Evolutionary conservation across 2,797 vertebrate genomes (phyloP), one percentile per base, ranked within the genome.

Genomic region (Microctenopoma steveboyesi): DNA sequence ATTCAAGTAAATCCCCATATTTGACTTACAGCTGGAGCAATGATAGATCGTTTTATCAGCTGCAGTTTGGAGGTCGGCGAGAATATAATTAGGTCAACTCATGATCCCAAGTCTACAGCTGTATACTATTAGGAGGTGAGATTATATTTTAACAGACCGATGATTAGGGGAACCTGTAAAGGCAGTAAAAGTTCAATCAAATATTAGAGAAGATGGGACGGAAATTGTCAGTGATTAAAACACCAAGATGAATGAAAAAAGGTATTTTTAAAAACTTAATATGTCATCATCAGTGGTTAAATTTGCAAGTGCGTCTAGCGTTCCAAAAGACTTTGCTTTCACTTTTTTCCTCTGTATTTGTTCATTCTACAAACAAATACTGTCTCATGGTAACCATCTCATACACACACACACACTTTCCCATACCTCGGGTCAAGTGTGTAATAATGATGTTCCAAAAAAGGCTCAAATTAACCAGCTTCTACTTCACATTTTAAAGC

Each of bases 11-110:
- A 74, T 55, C 49, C 27, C 51, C 58, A 12, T 75, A 72, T 79
- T 61, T 76, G 64, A 80, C 69, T 62, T 64, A 65, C 13, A 66
- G 50, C 57, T 25, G 13, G 74, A 51, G 68, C 76, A 82, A 76
- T 83, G 78, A 78, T 33, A 66, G 51, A 73, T 33, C 83, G 85
- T 82, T 79, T 85, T 45, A 81, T 89, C 80, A 86, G 81, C 85
- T 55, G 42, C 53, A 89, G 79, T 72, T 33, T 58, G 28, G 56
- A 74, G 25, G 63, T 42, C 25, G 54, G 51, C 18, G 46, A 64
- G 74, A 74, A 82, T 60, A 58, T 80, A 80, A 80, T 88, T 83
- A 49, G 61, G 63, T 49, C 13, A 11, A 76, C 67, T 74, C 60
- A 47, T 72, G 53, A 54, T 60, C 50, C 56, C 66, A 76, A 60